Evolutionary conservation across 2,888 invertebrate species (phyloP).

Genomic region (Dryadula phaetusa): DNA sequence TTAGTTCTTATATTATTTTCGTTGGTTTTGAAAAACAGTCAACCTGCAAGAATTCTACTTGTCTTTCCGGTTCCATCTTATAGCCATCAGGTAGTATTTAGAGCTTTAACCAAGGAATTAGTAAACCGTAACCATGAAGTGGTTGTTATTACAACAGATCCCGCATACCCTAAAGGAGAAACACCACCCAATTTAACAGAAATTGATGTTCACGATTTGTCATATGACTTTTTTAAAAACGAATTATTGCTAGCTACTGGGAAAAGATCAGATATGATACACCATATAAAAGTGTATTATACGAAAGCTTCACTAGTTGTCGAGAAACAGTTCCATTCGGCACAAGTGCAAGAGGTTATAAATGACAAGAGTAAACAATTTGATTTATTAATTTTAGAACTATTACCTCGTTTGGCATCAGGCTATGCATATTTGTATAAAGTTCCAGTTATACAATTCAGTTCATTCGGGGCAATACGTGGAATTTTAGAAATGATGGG

Average conservation of each 20-base stretch:
- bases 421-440: slow-evolving; percentile 43
- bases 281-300: slow-evolving; percentile 4
- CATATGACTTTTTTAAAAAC: slow-evolving; percentile 47
- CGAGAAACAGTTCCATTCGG: slow-evolving; percentile 45
- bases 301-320: slow-evolving; percentile 21
- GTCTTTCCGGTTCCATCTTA: slow-evolving; percentile 67
- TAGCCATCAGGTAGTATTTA: slow-evolving; percentile 75
- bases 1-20: neutral
- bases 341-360: slow-evolving; percentile 48
- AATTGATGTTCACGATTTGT: slow-evolving; percentile 60
- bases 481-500: slow-evolving; percentile 41
- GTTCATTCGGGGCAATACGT: slow-evolving; percentile 42
- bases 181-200: slow-evolving; percentile 64
- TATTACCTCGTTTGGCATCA: slow-evolving; percentile 32
- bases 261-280: neutral
- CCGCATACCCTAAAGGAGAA: slow-evolving; percentile 56
- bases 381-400: slow-evolving; percentile 45
- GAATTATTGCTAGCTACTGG: neutral
- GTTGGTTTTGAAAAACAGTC: slow-evolving; percentile 29
- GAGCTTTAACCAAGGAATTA: slow-evolving; percentile 66
- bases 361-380: slow-evolving; percentile 42
- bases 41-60: slow-evolving; percentile 61
- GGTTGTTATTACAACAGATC: slow-evolving; percentile 68
- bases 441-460: slow-evolving; percentile 45
- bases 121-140: slow-evolving; percentile 73